Conservation (phyloP, 2,888 invertebrate species). For the Ectemnius cavifrons region DNA sequence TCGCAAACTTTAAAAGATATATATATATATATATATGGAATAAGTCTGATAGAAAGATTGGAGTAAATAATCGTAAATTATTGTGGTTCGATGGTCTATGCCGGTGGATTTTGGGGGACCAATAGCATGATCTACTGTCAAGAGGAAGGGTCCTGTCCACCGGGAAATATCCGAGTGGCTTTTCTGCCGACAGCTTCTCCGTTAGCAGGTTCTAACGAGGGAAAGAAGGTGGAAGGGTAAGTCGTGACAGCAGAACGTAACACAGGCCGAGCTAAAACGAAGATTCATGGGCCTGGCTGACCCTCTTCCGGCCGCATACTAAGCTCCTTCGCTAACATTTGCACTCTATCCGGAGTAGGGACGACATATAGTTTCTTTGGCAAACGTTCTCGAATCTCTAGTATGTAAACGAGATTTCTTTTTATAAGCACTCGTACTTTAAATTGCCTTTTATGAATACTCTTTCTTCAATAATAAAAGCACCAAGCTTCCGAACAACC, state of each 20-base stretch:
- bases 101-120: constrained; percentile 5
- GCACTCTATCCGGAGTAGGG: constrained; percentile 39
- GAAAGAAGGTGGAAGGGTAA: constrained; percentile 3
- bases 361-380: constrained; percentile 45
- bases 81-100: too few relatives aligned
- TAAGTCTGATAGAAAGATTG: too few relatives aligned
- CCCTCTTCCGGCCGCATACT: constrained; percentile 39
- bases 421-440: too few relatives aligned
- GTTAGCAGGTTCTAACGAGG: constrained; percentile 8
- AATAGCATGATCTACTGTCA: constrained; percentile 32
- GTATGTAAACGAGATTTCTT: not conserved
- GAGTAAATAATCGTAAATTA: too few relatives aligned
- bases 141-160: constrained; percentile 20
- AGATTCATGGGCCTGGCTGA: constrained; percentile 33
- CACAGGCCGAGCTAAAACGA: constrained; percentile 23
- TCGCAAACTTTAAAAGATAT: too few relatives aligned
- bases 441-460: too few relatives aligned
- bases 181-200: constrained; percentile 10
- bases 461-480: too few relatives aligned
- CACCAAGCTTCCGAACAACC: too few relatives aligned
- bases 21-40: too few relatives aligned
- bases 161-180: constrained; percentile 28
- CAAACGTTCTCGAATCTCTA: constrained; percentile 29
- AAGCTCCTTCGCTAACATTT: constrained; percentile 51
- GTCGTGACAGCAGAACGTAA: not conserved